Evolutionary conservation across 2,797 vertebrate species (phyloP), one percentile per base, ranked within the genome.

Genomic region (Macroramphosus scolopax): DNA sequence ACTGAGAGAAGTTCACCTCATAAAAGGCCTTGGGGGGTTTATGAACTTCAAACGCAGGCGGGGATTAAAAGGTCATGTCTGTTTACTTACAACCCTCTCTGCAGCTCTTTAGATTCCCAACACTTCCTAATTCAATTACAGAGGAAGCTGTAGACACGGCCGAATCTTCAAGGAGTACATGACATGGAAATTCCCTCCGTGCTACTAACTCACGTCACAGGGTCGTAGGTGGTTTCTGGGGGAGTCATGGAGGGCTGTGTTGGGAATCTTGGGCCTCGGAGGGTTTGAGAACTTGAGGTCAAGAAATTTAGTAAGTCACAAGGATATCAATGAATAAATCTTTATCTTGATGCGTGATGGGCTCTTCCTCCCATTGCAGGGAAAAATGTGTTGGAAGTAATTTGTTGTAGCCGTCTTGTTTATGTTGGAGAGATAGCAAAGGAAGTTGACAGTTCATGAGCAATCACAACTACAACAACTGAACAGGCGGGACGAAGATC

Each of bases 61-160:
- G 47, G 68, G 75, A 84, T 83, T 82, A 83, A 80, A 84, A 80
- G 82, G 71, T 77, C 78, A 73, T 53, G 77, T 82, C 70, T 87
- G 82, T 87, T 85, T 87, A 88, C 80, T 78, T 82, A 76, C 68
- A 77, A 73, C 50, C 75, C 83, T 82, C 72, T 86, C 75, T 83
- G 72, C 73, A 65, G 83, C 80, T 82, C 72, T 82, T 78, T 66
- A 79, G 70, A 74, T 78, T 71, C 77, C 72, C 72, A 75, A 78
- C 77, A 80, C 81, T 84, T 87, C 84, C 83, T 86, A 80, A 84
- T 85, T 87, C 72, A 87, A 87, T 87, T 84, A 86, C 43, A 43
- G 45, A 66, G 64, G 43, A 55, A 75, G 69, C 64, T 62, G 65
- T 40, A 69, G 63, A 75, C 62, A 44, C 66, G 57, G 44, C 60